phyloP scores from a whole-genome alignment of 2,113 vertebrate genomes.

The Cynopterus brachyotis region DNA sequence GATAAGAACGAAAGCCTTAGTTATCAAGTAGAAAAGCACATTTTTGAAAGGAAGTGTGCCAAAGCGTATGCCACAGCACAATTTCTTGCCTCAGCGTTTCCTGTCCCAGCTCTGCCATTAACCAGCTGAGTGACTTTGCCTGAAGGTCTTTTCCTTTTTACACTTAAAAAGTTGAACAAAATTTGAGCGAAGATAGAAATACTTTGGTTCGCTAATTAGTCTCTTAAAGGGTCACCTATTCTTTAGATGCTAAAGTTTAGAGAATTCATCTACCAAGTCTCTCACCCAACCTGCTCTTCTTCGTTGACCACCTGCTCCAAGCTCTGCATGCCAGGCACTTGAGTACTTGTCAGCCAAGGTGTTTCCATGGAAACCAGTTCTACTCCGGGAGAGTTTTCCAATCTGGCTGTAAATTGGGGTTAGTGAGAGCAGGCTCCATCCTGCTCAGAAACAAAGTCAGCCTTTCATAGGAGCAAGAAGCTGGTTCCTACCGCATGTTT shows the following conservation, averaged over 20 bases:
- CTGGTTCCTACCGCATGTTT: background rate
- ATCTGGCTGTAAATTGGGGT: slow-evolving; percentile 57
- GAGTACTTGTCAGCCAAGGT: background rate
- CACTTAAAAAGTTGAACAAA: background rate
- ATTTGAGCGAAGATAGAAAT: background rate
- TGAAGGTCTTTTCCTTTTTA: background rate
- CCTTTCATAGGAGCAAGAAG: slow-evolving; percentile 43
- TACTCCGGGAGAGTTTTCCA: slow-evolving; percentile 18
- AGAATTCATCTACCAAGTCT: background rate
- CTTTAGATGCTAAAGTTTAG: background rate
- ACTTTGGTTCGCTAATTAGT: background rate
- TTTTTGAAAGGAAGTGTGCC: background rate
- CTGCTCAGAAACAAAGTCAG: slow-evolving; percentile 56
- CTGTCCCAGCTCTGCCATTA: background rate
- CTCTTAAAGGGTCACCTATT: background rate
- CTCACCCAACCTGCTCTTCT: background rate
- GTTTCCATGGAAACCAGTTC: slow-evolving; percentile 60
- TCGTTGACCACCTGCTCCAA: background rate
- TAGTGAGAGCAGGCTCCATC: slow-evolving; percentile 22
- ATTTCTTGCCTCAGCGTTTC: background rate
- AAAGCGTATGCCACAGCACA: background rate
- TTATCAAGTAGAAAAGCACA: background rate
- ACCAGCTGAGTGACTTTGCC: background rate
- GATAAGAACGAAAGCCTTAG: background rate
- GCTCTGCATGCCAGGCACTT: background rate